Evolutionary conservation across 1,140 invertebrate genomes (phyloP), one percentile per base, ranked within the genome.

Genomic region (Macrobrachium rosenbergii): DNA sequence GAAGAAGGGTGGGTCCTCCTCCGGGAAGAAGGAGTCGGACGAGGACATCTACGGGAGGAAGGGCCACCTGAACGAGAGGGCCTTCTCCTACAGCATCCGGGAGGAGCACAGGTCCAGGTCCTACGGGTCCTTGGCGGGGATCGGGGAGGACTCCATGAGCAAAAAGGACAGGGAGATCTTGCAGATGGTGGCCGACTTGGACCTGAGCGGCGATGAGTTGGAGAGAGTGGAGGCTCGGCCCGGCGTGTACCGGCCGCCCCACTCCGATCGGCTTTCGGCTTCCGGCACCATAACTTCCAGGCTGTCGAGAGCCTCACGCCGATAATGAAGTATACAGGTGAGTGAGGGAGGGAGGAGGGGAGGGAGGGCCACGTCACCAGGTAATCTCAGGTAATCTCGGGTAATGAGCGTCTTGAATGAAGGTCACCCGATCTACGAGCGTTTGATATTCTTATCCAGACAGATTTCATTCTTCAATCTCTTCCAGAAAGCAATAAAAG

Each of bases 51-150:
- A 98, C 91, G 93, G 96, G 76, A 95, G 97, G 91, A 97, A 98
- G 90, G 97, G 97, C 0, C 97, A 98, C 91, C 92, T 98, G 81
- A 98, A 98, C 91, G 97, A 98, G 91, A 93, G 97, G 75, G 97
- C 97, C 21, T 98, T 98, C 91, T 97, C 96, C 17, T 98, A 98
- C 92, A 98, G 97, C 78, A 98, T 98, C 90, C 93, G 97, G 76
- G 97, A 98, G 91, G 97, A 98, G 91, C 97, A 98, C 91, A 94
- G 97, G 76, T 97, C 96, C 90, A 93, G 97, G 69, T 98, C 96
- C 89, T 96, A 97, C 92, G 97, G 96, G 75, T 97, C 96, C 75
- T 92, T 98, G 90, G 96, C 97, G 37, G 98, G 97, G 91, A 92
- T 98, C 28, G 95, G 95, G 94, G 90, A 93, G 94, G 19, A 94